Evolutionary conservation across 2,888 invertebrate species (phyloP).

Genomic region (Onchidella celtica): DNA sequence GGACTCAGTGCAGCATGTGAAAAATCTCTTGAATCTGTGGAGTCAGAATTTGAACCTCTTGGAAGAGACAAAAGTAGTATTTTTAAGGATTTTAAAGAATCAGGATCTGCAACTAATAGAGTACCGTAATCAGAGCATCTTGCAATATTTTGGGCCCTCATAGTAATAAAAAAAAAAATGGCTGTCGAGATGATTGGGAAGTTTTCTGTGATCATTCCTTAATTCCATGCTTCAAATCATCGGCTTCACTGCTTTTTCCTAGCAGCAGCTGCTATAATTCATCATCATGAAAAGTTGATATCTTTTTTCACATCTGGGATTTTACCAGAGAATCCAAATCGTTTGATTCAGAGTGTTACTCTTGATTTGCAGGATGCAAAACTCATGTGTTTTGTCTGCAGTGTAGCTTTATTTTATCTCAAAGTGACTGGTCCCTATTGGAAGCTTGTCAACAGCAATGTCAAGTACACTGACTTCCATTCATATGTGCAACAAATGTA

Average conservation of each 20-base stretch:
- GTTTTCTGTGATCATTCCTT: background rate
- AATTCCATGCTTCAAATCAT: slow-evolving; percentile 18
- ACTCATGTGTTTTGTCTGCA: background rate
- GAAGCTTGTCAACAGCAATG: background rate
- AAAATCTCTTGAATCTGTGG: background rate
- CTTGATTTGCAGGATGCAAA: background rate
- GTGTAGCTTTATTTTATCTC: slow-evolving; percentile 11
- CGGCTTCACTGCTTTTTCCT: slow-evolving; percentile 29
- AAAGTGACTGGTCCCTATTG: slow-evolving; percentile 27
- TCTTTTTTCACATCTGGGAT: slow-evolving; percentile 11
- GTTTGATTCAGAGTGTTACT: slow-evolving; percentile 11
- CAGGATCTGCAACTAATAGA: background rate
- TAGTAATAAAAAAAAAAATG: slow-evolving; percentile 14
- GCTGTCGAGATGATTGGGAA: slow-evolving; percentile 8
- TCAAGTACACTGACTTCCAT: background rate
- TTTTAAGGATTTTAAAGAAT: too few species aligned
- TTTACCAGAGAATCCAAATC: background rate
- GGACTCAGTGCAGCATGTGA: background rate
- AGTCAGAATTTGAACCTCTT: background rate
- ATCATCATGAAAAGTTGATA: slow-evolving; percentile 14
- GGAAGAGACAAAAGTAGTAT: background rate
- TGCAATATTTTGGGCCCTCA: slow-evolving; percentile 12
- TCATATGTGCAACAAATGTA: slow-evolving; percentile 18
- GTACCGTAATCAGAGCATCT: slow-evolving; percentile 10
- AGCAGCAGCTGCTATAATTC: slow-evolving; percentile 23